Base-by-base conservation (phyloP, 2,113 vertebrate species). In the Pomatorhinus ruficollis region DNA sequence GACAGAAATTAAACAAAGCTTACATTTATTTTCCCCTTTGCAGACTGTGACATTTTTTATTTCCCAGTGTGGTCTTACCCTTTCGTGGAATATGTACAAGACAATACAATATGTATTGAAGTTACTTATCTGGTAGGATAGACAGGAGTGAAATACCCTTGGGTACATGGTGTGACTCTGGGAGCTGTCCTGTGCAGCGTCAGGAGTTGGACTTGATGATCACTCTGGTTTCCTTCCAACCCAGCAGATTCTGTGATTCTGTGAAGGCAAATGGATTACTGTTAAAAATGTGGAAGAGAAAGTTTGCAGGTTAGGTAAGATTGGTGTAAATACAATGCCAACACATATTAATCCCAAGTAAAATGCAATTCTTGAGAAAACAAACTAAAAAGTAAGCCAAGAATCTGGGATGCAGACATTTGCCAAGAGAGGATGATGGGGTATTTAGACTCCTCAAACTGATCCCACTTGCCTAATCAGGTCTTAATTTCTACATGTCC, bases 11-110 rank as follows among this genome's bases (percentile, higher is more conserved):
- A 86, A 92, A 78, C 64, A 81, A 74, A 92, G 39, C 10, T 74
- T 83, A 44, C 50, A 15, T 92, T 95, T 93, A 15, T 92, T 95
- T 93, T 80, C 23, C 65, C 49, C 20, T 87, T 2, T 52, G 40
- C 40, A 88, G 74, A 47, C 42, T 65, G 50, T 70, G 82, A 66
- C 69, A 68, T 89, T 91, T 80, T 47, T 59, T 83, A 39, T 88
- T 96, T 68, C 56, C 40, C 27, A 50, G 64, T 56, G 37, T 24
- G n/a, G 50, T 44, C 52, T 74, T 47, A n/a, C 31, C 9, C n/a
- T 78, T 66, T 15, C 52, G 54, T 92, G 57, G 86, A 86, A 89
- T 23, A 30, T 5, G 20, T 80, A 76, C 72, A 76, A 59, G n/a
- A 31, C 47, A 50, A 24, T 49, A 49, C 23, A 49, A 24, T 49